These are phyloP conservation scores for Popillia japonica DNA, from an alignment of 1,140 invertebrate species.

Conservation along the genomic window DNA sequence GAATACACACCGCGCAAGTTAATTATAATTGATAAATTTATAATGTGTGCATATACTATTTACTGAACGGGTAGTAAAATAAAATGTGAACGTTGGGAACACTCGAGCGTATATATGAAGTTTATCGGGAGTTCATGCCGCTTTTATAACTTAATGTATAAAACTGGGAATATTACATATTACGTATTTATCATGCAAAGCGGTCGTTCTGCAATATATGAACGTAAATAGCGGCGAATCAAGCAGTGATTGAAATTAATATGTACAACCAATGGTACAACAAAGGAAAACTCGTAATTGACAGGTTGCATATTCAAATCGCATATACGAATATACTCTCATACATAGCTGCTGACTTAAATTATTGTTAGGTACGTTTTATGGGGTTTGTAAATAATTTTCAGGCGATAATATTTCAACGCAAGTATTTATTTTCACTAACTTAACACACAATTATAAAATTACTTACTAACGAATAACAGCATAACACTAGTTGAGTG, in stretches of 20 bases:
- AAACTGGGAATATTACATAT: neutral
- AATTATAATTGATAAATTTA: conserved; percentile 3
- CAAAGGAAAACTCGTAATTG: too few species aligned
- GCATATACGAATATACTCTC: too few species aligned
- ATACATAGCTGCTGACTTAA: too few species aligned
- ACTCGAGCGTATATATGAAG: neutral
- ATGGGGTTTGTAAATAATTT: too few species aligned
- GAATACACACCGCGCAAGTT: neutral
- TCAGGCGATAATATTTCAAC: too few species aligned
- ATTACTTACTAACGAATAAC: too few species aligned
- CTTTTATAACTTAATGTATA: neutral
- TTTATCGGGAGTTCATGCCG: neutral
- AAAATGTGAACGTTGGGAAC: neutral
- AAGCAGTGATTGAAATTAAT: neutral
- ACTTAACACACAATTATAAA: too few species aligned
- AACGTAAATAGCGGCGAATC: too few species aligned
- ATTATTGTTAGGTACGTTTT: too few species aligned
- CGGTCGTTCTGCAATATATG: neutral
- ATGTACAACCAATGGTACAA: neutral
- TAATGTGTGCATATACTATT: neutral
- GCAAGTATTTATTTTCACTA: too few species aligned
- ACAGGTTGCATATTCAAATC: too few species aligned
- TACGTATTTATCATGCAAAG: neutral
- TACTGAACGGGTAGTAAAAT: neutral
- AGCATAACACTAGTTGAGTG: too few species aligned